Evolutionary conservation across 1,140 invertebrate species (phyloP), one percentile per base, ranked within the genome.

Genomic region (Tachypleus tridentatus): DNA sequence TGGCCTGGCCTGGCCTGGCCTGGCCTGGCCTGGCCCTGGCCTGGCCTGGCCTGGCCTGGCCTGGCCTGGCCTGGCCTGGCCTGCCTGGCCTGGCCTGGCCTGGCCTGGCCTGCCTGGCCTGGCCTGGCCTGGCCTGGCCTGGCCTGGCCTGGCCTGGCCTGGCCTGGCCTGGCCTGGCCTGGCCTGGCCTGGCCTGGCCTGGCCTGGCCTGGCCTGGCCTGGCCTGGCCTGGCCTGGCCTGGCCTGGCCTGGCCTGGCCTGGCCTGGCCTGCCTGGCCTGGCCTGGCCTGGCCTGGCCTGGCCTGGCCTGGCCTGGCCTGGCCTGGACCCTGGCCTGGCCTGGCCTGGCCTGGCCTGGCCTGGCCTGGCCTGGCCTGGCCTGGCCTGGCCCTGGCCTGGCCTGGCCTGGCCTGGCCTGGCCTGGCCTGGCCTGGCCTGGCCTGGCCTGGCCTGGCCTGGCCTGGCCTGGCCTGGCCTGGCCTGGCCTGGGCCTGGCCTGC

Each of bases 231-330:
- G 58, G 57, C 67, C 69, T 70, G 68, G 65, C 69, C 64, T 71
- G 69, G 61, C 69, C 54, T 70, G 66, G 62, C 68, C 67, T 66
- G 68, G 68, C 69, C 68, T 70, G 68, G 59, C 67, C 68, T 70
- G 63, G 67, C 68, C 67, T 69, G 61, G n/a, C n/a, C n/a, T n/a
- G n/a, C n/a, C n/a, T n/a, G n/a, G n/a, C n/a, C n/a, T n/a, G n/a
- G n/a, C n/a, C 70, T 70, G 66, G 66, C 70, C 70, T 71, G 67
- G 70, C 70, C 70, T 71, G 69, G 69, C 69, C 63, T 65, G 47
- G 64, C 64, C 69, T 63, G 64, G 58, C 69, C 69, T 70, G 70
- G 62, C 66, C 63, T 70, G n/a, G n/a, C n/a, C n/a, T n/a, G n/a
- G n/a, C n/a, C n/a, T n/a, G n/a, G n/a, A n/a, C n/a, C n/a, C n/a